Conservation (phyloP, 2,113 vertebrate species). For the Circaetus gallicus region DNA sequence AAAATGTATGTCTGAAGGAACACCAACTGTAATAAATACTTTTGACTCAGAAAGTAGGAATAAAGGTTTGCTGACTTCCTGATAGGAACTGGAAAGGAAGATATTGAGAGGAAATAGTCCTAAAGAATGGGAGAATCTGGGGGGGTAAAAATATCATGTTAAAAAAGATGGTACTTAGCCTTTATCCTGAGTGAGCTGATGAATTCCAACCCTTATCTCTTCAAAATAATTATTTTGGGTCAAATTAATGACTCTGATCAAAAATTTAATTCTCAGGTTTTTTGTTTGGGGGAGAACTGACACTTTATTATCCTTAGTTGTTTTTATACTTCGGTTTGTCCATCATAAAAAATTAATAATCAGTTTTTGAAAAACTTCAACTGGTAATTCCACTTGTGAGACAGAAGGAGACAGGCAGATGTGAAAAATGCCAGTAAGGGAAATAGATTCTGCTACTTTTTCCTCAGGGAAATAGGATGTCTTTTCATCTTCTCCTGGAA, state of each 20-base stretch:
- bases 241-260: background rate
- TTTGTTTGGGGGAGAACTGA: background rate
- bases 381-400: background rate
- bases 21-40: background rate
- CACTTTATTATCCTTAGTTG: background rate
- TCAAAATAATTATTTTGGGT: background rate
- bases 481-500: background rate
- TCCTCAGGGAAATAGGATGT: constrained; percentile 21
- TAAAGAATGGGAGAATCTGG: background rate
- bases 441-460: constrained; percentile 3
- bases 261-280: background rate
- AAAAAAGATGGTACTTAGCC: background rate
- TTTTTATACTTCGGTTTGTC: background rate
- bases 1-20: background rate
- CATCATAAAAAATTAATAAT: background rate
- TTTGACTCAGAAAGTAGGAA: background rate
- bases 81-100: background rate
- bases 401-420: background rate
- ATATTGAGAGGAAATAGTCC: background rate
- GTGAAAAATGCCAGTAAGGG: background rate
- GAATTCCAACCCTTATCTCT: background rate
- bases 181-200: background rate
- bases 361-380: background rate
- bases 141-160: background rate
- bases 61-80: background rate